Evolutionary conservation across 2,113 vertebrate species (phyloP), one percentile per base, ranked within the genome.

Genomic region (Nesoenas mayeri): DNA sequence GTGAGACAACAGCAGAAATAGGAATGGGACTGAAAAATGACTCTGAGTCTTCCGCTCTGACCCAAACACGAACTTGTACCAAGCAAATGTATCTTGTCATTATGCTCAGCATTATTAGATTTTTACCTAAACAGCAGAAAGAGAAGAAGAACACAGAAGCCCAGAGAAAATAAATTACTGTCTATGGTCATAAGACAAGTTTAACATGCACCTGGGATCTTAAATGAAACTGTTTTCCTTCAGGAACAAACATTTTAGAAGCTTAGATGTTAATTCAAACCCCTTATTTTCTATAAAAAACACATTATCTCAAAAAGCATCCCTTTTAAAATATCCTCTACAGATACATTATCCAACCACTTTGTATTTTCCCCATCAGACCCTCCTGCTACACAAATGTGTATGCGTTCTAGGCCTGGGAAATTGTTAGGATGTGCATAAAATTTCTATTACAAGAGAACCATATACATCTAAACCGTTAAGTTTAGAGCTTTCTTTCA

Each of bases 151-250:
- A 54, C 51, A 79, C 61, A 82, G 66, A 93, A 89, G 78, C 73
- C 58, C 54, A 65, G 36, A 78, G 50, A 90, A 96, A 88, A 94
- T 56, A 89, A 91, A 73, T 60, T 65, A 72, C 28, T 2, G 1
- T 69, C 70, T 92, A 79, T 24, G 79, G 54, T 51, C 5, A 0
- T 84, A 80, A 79, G 82, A 4, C 38, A 89, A 86, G 44, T 78
- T 93, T 74, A 89, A 84, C 22, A 7, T 7, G 48, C 88, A 94
- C 88, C 92, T 95, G 95, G 91, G 85, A 94, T 92, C 77, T 74
- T 60, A 73, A 90, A 92, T 93, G 51, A 94, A 97, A 95, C 56
- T 47, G 48, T 56, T 77, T 79, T 91, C 85, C 88, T 86, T 70
- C 69, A 91, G 44, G 48, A 91, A 48, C 77, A 58, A 72, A 57